A percentile compares a stretch with the other conserved stretches of the same genome.
phyloP scores from a whole-genome alignment of 2,888 invertebrate species.

The Hipparchia semele region DNA sequence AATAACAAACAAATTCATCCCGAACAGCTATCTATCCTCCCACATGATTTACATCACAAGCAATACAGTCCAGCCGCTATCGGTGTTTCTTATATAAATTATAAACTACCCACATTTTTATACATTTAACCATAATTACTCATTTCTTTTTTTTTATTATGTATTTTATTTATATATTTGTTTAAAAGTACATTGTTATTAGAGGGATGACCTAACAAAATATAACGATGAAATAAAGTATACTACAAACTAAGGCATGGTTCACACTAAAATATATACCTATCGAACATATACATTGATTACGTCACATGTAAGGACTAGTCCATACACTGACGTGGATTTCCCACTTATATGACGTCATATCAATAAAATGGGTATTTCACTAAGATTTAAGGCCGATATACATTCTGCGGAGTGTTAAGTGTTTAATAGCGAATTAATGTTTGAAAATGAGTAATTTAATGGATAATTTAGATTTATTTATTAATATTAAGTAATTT shows the following conservation, averaged over 20 bases:
- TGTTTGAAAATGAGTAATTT: too few relatives aligned
- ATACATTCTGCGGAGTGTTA: too few relatives aligned
- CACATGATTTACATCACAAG: constrained; percentile 25
- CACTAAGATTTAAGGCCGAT: too few relatives aligned
- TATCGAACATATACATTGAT: constrained; percentile 3
- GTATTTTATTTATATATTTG: constrained; percentile 13
- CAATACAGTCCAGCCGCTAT: constrained; percentile 11
- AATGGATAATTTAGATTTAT: too few relatives aligned
- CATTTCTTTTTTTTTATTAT: constrained; percentile 4
- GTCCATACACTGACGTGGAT: neutral
- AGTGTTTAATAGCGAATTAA: too few relatives aligned
- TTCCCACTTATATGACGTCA: neutral
- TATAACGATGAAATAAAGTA: constrained; percentile 22
- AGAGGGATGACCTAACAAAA: constrained; percentile 18
- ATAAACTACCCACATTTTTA: constrained; percentile 27
- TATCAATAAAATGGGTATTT: neutral
- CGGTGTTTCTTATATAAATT: constrained; percentile 7
- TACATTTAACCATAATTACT: constrained; percentile 10
- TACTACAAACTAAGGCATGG: constrained; percentile 31
- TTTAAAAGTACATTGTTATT: constrained; percentile 24
- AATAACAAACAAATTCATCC: constrained; percentile 31
- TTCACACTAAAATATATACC: constrained; percentile 26
- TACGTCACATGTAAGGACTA: neutral
- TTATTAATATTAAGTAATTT: too few relatives aligned
- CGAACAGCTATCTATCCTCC: constrained; percentile 12